Evolutionary conservation across 2,113 vertebrate species (phyloP), one percentile per base, ranked within the genome.

Genomic region (Amphilophus citrinellus): DNA sequence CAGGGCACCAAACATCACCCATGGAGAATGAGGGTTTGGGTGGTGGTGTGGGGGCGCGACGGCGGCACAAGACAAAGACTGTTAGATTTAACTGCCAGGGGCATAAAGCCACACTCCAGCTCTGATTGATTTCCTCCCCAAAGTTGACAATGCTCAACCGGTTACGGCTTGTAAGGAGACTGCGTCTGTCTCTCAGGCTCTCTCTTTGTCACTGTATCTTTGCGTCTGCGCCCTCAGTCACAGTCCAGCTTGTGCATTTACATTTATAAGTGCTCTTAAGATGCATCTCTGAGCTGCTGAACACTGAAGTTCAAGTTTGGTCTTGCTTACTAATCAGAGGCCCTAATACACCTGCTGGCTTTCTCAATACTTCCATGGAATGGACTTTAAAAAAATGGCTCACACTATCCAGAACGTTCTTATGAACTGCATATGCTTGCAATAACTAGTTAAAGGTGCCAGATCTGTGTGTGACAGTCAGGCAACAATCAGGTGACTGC

Each of bases 101-200:
- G 80, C 91, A 90, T 78, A 80, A 92, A 91, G 86, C 85, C 57
- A 3, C 85, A 76, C 77, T 86, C 68, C 79, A 44, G 22, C 84
- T 89, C 86, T 93, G 94, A 94, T 95, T 92, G 94, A 95, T 95
- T 94, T 92, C 88, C 87, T 89, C 87, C 82, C 66, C 87, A 86
- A 91, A 91, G 87, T 92, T 60, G 30, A 82, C 77, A 63, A 84
- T 88, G 84, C 91, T 92, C 82, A 86, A 59, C 63, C 6, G 7
- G 82, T 86, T 75, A n/a, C 7, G 60, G 35, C 87, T 91, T 79
- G 83, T 87, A 73, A 89, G 61, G 63, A 86, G 66, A 65, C 73
- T n/a, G 61, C 61, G 42, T 71, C 76, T 59, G 68, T 79, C 86
- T 80, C 79, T 79, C 78, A 9, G 87, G 58, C 56, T 4, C 22